Conservation (phyloP, 2,888 invertebrate species). For the Rhopalosiphum nymphaeae region DNA sequence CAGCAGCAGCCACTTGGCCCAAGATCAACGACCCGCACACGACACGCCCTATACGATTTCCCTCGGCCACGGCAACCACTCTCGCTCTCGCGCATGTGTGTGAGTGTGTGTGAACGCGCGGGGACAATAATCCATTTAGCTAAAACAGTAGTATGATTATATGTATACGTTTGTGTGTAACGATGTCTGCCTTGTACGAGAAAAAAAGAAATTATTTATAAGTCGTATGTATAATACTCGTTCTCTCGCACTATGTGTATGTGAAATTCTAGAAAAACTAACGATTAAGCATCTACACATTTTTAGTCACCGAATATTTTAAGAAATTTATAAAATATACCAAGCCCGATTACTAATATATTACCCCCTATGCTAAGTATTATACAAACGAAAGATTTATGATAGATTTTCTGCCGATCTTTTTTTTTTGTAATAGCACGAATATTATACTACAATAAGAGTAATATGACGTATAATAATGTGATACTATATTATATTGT, state of each 20-base stretch:
- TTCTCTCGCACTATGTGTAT: neutral
- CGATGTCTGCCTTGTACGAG: neutral
- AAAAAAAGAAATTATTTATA: constrained; percentile 10
- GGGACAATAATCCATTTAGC: constrained; percentile 50
- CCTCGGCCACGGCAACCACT: constrained; percentile 28
- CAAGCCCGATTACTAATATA: neutral
- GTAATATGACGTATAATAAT: neutral
- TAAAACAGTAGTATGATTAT: constrained; percentile 30
- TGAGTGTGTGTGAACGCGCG: constrained; percentile 2
- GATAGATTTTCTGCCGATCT: neutral
- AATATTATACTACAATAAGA: neutral
- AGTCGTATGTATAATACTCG: neutral
- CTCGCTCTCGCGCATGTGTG: neutral
- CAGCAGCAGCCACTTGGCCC: constrained; percentile 52
- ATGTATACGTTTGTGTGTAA: neutral
- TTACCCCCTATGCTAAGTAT: neutral
- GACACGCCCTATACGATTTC: constrained; percentile 57
- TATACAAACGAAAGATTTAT: neutral
- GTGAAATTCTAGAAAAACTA: neutral
- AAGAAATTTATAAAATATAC: neutral
- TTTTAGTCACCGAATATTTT: neutral
- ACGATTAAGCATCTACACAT: neutral
- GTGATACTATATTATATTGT: neutral
- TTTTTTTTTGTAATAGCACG: neutral
- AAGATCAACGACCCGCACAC: constrained; percentile 62